These are phyloP conservation scores for Zonitis immaculata DNA, from an alignment of 2,888 invertebrate genomes.

Conservation along the genomic window DNA sequence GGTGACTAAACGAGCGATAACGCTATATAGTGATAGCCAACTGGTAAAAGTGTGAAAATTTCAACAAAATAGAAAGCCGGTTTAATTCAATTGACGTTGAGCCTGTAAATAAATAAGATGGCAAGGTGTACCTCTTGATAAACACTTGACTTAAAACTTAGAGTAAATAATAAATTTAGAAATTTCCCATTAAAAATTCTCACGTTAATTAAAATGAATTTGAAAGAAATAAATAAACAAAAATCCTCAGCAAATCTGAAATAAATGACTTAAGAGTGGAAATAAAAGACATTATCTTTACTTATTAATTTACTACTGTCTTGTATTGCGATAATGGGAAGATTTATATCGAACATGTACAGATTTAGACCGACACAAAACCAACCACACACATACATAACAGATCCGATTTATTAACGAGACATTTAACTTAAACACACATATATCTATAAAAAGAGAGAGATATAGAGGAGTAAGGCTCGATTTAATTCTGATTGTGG, in stretches of 20 bases:
- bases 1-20: too few relatives aligned
- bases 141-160: constrained; percentile 13
- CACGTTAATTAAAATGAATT: constrained; percentile 28
- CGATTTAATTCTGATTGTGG: constrained; percentile 12
- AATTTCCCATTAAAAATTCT: too few relatives aligned
- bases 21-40: too few relatives aligned
- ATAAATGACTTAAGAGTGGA: constrained; percentile 6
- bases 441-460: too few relatives aligned
- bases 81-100: too few relatives aligned
- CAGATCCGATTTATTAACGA: constrained; percentile 16
- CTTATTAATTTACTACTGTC: constrained; percentile 28
- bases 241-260: constrained; percentile 9
- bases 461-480: too few relatives aligned
- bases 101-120: too few relatives aligned
- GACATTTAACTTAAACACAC: too few relatives aligned
- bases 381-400: constrained; percentile 8
- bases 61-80: too few relatives aligned
- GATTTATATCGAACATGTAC: constrained; percentile 23
- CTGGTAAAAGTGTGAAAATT: too few relatives aligned
- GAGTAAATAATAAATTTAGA: constrained; percentile 15
- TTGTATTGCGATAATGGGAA: constrained; percentile 19
- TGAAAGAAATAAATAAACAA: neutral
- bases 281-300: constrained; percentile 20
- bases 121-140: constrained; percentile 13
- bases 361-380: constrained; percentile 17